Conservation (phyloP, 2,888 invertebrate species). For the Adelognathus sp. region DNA sequence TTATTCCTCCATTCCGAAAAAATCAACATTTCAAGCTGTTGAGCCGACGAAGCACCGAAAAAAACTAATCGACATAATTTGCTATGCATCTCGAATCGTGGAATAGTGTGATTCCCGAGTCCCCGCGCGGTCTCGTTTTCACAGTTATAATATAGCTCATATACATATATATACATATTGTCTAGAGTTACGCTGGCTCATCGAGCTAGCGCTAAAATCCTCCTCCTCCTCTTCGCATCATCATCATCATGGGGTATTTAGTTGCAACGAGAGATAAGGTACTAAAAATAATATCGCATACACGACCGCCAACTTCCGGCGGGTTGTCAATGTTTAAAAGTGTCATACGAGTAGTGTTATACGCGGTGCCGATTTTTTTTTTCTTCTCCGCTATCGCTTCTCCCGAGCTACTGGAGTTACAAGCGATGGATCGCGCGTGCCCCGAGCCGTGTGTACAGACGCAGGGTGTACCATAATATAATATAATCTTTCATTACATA, state of each 20-base stretch:
- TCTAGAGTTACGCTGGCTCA: constrained; percentile 59
- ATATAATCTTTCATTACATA: constrained; percentile 2
- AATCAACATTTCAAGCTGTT: no score
- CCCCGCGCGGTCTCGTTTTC: not conserved
- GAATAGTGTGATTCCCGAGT: not conserved
- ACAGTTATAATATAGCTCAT: constrained; percentile 18
- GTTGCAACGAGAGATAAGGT: constrained; percentile 68
- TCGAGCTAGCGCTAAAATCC: constrained; percentile 42
- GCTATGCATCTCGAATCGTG: constrained; percentile 16
- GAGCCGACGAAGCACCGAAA: not conserved
- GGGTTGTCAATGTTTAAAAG: constrained; percentile 67
- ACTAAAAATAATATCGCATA: constrained; percentile 67
- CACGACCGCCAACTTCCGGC: constrained; percentile 68
- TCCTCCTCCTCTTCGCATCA: constrained; percentile 49
- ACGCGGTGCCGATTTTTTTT: constrained; percentile 38
- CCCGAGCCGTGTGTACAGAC: constrained; percentile 17
- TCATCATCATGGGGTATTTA: constrained; percentile 62
- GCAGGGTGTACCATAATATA: constrained; percentile 37
- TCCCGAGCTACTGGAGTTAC: constrained; percentile 6
- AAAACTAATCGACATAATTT: not conserved
- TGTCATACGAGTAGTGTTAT: constrained; percentile 67
- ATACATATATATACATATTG: constrained; percentile 29
- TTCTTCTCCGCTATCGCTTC: no score
- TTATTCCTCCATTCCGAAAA: no score
- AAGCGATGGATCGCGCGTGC: constrained; percentile 55